A percentile compares a stretch with the other conserved stretches of the same genome.
These are phyloP conservation scores for Nyctalus aviator DNA, from an alignment of 2,797 vertebrate genomes.

Conservation along the genomic window DNA sequence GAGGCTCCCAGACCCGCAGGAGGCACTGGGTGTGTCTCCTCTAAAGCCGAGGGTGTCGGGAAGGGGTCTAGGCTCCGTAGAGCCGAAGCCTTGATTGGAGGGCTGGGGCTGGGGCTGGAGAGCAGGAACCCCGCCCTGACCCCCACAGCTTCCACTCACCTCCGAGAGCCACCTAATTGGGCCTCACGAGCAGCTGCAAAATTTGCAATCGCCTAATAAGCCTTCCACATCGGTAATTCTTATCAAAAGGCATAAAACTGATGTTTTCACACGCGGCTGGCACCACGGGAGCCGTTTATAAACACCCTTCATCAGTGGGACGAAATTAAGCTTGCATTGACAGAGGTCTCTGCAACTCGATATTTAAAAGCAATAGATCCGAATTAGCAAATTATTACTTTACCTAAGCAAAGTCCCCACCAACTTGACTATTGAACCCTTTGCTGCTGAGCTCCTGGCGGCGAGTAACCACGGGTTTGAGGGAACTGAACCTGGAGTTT, in stretches of 20 bases:
- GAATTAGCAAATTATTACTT: conserved; percentile 83
- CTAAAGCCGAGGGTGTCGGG: neutral
- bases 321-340: conserved; percentile 78
- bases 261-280: conserved; percentile 77
- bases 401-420: conserved; percentile 59
- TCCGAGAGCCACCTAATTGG: conserved; percentile 72
- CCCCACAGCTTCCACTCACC: conserved; percentile 56
- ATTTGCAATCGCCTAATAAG: conserved; percentile 78
- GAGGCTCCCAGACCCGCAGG: fast-evolving
- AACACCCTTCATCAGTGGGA: conserved; percentile 78
- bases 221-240: conserved; percentile 69
- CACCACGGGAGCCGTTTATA: conserved; percentile 72
- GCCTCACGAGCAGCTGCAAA: conserved; percentile 65
- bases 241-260: conserved; percentile 76
- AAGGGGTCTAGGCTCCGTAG: neutral
- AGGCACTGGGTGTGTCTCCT: neutral
- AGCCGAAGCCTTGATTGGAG: conserved; percentile 58
- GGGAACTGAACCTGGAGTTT: conserved; percentile 59
- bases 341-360: conserved; percentile 74
- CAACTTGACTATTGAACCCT: conserved; percentile 37
- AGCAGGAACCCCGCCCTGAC: conserved; percentile 5
- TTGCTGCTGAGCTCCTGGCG: conserved; percentile 44
- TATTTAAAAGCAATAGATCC: conserved; percentile 82
- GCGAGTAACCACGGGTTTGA: conserved; percentile 67
- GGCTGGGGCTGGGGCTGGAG: neutral